Evolutionary conservation across 92 coral and sea anemone genomes (phyloP), one percentile per base, ranked within the genome.

Genomic region (Muricea muricata): DNA sequence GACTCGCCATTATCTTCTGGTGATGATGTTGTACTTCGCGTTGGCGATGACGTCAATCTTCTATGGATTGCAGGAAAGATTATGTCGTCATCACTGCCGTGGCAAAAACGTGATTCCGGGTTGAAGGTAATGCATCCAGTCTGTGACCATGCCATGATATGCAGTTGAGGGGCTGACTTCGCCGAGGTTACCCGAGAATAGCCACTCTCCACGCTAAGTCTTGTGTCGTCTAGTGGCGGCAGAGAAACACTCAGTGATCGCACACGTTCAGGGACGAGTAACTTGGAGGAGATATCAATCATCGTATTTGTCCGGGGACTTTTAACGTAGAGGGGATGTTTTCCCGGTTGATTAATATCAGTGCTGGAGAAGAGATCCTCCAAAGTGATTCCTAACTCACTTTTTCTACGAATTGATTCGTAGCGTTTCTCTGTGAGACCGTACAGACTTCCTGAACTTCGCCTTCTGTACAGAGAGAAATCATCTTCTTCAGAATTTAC

Each of bases 341-440:
- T 50, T 11, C 20, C 42, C 30, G 72, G 71, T 35, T n/a, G 54
- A 18, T 56, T 56, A 6, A 78, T 37, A 20, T 78, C 83, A 9
- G 70, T 78, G 25, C 45, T 50, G 4, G 81, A 76, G 66, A 76
- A 76, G 23, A 76, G 58, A 24, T 78, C 83, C 30, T 78, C 83
- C n/a, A 78, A 26, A 12, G 83, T 58, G 20, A 78, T 78, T 13
- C 83, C 83, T 3, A 78, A 40, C 8, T 56, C 41, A 5, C 45
- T 21, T 55, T 78, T 78, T 40, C 30, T 32, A 15, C 55, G 69
- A 39, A 78, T 58, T 12, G 52, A 18, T 56, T 78, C 83, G 72
- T 65, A 56, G 29, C 54, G 83, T 39, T 56, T 23, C 32, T 58
- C 54, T 11, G 83, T 55, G 8, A 78, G 71, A 31, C 80, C 80